Evolutionary conservation across 2,888 invertebrate species (phyloP).

Genomic region (Elmis aenea): DNA sequence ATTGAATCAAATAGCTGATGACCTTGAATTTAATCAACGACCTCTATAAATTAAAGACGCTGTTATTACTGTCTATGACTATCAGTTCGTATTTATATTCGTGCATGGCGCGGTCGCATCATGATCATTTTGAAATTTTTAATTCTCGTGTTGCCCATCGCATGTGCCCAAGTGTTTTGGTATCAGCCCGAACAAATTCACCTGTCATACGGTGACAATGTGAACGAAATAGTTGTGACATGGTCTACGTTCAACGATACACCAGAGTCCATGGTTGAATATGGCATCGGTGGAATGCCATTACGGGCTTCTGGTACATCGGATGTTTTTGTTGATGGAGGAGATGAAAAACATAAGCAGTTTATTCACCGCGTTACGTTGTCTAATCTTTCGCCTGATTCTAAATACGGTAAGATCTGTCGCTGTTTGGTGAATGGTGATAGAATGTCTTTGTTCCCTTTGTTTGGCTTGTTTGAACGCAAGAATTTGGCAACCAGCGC

Average conservation of each 20-base stretch:
- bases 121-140: no score
- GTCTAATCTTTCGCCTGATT: constrained; percentile 54
- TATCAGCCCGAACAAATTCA: constrained; percentile 56
- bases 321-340: constrained; percentile 70
- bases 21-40: no score
- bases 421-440: no score
- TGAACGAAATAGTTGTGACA: constrained; percentile 69
- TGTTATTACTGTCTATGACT: no score
- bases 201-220: constrained; percentile 60
- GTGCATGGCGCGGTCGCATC: no score
- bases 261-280: constrained; percentile 64
- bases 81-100: no score
- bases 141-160: no score
- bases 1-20: no score
- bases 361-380: constrained; percentile 75
- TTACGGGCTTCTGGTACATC: constrained; percentile 54
- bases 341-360: constrained; percentile 56
- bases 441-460: no score
- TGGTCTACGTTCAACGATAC: constrained; percentile 77
- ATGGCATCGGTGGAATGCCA: constrained; percentile 59
- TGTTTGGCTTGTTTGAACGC: no score
- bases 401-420: constrained; percentile 55
- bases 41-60: no score
- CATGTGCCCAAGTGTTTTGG: not conserved
- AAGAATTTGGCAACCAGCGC: no score